Evolutionary conservation across 2,888 invertebrate genomes (phyloP).

Genomic region (Gryllus longicercus): DNA sequence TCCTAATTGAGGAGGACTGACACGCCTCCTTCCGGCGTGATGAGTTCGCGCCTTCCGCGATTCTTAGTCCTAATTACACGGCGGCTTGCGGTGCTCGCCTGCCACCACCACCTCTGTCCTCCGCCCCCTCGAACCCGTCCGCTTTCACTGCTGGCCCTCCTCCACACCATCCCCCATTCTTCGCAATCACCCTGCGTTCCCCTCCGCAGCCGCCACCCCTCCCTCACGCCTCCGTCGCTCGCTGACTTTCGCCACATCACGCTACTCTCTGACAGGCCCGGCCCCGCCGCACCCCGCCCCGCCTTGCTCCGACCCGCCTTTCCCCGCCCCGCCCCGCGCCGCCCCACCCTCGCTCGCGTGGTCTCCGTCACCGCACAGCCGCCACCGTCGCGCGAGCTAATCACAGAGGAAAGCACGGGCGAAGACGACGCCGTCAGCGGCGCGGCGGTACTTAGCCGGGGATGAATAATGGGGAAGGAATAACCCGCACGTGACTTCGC

Average conservation of each 20-base stretch:
- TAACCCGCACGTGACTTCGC: too few relatives aligned
- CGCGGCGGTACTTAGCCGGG: not conserved
- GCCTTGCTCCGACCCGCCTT: too few relatives aligned
- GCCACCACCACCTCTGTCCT: not conserved
- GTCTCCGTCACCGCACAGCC: not conserved
- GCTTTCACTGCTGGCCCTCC: not conserved
- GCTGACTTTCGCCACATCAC: not conserved
- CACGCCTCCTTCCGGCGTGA: constrained; percentile 9
- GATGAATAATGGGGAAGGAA: too few relatives aligned
- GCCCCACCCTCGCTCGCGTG: not conserved
- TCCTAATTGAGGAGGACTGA: not conserved
- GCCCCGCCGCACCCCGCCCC: too few relatives aligned
- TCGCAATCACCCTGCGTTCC: not conserved
- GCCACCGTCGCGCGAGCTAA: not conserved
- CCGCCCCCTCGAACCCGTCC: not conserved
- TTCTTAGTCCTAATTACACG: not conserved
- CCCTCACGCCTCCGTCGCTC: not conserved
- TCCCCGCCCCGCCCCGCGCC: too few relatives aligned
- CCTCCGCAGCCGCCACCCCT: not conserved
- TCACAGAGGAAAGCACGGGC: not conserved
- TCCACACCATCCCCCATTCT: not conserved
- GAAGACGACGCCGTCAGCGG: not conserved
- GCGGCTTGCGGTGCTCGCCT: not conserved
- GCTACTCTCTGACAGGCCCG: not conserved
- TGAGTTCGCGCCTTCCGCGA: constrained; percentile 17